Percentiles rank a stretch among this genome's conserved stretches.
phyloP scores from a whole-genome alignment of 2,113 vertebrate species.

The Tylochromis polylepis region DNA sequence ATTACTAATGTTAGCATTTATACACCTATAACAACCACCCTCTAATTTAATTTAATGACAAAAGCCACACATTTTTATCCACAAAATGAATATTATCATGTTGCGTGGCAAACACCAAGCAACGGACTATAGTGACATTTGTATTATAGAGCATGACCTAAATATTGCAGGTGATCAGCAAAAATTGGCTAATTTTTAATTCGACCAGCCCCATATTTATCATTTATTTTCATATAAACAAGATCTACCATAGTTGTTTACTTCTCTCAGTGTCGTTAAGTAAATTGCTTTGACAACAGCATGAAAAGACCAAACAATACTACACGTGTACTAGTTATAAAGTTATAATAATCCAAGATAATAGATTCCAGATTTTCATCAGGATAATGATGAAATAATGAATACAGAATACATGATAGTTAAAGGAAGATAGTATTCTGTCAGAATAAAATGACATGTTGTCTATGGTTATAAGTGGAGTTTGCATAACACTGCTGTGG shows the following conservation, averaged over 20 bases:
- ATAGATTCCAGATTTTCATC: not conserved
- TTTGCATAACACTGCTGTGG: not conserved
- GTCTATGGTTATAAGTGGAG: not conserved
- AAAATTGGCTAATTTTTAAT: not conserved
- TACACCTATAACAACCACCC: not conserved
- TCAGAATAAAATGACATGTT: not conserved
- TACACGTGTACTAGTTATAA: not conserved
- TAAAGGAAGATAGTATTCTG: not conserved
- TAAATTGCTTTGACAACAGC: not conserved
- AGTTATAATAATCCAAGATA: not conserved
- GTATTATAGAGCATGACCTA: not conserved
- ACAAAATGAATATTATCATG: not conserved
- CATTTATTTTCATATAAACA: not conserved
- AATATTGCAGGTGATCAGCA: not conserved
- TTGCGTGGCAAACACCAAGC: not conserved
- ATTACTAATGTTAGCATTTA: not conserved
- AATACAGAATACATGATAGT: not conserved
- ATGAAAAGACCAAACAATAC: not conserved
- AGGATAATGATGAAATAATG: not conserved
- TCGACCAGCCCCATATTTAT: not conserved
- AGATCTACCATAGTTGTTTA: not conserved
- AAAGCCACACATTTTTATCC: not conserved
- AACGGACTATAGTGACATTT: not conserved
- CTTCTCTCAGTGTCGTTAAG: not conserved
- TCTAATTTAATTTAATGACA: no score